Base-by-base conservation (phyloP, 2,888 invertebrate species). In the Agriotes lineatus region DNA sequence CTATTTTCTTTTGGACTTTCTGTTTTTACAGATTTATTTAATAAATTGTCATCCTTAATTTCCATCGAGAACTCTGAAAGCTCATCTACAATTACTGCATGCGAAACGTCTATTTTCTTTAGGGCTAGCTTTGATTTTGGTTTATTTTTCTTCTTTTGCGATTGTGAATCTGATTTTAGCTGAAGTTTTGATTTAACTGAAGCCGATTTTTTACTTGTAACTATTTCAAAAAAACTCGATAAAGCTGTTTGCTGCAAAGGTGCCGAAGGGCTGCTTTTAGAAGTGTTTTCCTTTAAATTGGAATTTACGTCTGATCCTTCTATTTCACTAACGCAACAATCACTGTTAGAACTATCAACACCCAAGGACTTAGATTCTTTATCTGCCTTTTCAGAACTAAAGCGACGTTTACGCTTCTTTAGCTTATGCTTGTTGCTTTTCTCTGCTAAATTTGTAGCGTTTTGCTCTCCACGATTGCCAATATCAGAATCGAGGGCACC, bases 361-460 rank as follows among this genome's bases (percentile, higher is more conserved):
- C n/a, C n/a, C n/a, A n/a, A n/a, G n/a, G n/a, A n/a, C n/a, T n/a
- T n/a, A n/a, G n/a, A n/a, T n/a, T n/a, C n/a, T n/a, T n/a, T n/a
- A n/a, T n/a, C n/a, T n/a, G n/a, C n/a, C n/a, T n/a, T n/a, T n/a
- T n/a, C n/a, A n/a, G n/a, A n/a, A 6, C 12, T 1, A 22, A 39
- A n/a, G n/a, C n/a, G 2, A 5, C 37, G n/a, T 85, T 84, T 42
- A 81, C 60, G 35, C 77, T 67, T 69, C 50, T 70, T 48, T n/a
- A n/a, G n/a, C n/a, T n/a, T n/a, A n/a, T n/a, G n/a, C n/a, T n/a
- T n/a, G n/a, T n/a, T n/a, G n/a, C n/a, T n/a, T n/a, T n/a, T n/a
- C n/a, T n/a, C n/a, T n/a, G n/a, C n/a, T n/a, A n/a, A n/a, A n/a
- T n/a, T n/a, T n/a, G n/a, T n/a, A 19, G 59, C 50, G 30, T 45